A percentile compares a stretch with the other conserved stretches of the same genome.
These are phyloP conservation scores for Nomia melanderi DNA, from an alignment of 1,140 invertebrate species.

Conservation along the genomic window DNA sequence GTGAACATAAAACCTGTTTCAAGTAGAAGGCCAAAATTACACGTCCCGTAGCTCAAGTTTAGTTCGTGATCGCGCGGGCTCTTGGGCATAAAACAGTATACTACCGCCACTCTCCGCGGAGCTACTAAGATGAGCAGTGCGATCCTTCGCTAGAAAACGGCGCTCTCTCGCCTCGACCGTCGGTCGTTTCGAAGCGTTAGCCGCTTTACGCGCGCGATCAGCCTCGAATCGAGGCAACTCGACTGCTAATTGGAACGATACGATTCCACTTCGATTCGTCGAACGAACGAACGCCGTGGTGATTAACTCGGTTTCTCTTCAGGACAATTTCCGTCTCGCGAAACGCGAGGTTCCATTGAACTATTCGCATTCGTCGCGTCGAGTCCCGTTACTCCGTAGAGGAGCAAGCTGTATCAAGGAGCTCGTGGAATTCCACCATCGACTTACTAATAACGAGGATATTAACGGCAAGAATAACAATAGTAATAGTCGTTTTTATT, in stretches of 20 bases:
- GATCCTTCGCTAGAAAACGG: constrained; percentile 23
- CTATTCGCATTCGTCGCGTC: no score
- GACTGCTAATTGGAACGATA: neutral
- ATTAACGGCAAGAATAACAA: constrained; percentile 63
- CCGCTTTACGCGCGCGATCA: constrained; percentile 9
- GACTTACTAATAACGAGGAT: constrained; percentile 56
- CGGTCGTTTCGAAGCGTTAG: constrained; percentile 5
- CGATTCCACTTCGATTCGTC: neutral
- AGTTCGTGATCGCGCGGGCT: constrained; percentile 64
- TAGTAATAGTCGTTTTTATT: constrained; percentile 64
- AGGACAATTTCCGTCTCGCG: no score
- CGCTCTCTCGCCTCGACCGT: neutral
- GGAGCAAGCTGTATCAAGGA: constrained; percentile 9
- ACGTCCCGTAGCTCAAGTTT: constrained; percentile 68
- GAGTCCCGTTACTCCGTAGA: no score
- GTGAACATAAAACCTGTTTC: constrained; percentile 66
- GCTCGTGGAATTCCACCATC: constrained; percentile 44
- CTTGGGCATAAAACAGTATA: constrained; percentile 63
- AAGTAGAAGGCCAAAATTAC: constrained; percentile 67
- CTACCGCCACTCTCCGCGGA: constrained; percentile 59
- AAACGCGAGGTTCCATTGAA: no score
- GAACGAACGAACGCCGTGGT: no score
- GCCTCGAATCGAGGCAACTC: neutral
- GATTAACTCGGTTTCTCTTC: no score
- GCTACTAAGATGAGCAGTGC: constrained; percentile 60